Evolutionary conservation across 2,113 vertebrate species (phyloP).

Genomic region (Elephas maximus): DNA sequence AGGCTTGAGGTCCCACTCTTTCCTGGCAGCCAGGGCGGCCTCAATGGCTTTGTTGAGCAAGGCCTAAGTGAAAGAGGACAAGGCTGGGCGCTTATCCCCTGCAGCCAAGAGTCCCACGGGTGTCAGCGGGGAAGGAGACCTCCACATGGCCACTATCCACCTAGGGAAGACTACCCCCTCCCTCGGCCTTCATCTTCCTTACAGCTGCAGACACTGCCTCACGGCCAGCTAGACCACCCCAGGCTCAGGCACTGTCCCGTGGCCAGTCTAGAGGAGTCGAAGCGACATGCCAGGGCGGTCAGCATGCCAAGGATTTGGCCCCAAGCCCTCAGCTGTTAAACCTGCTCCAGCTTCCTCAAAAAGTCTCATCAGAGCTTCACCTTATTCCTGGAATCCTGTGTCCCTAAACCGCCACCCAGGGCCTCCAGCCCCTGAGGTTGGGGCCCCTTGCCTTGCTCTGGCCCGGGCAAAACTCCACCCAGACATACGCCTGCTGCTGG

Average conservation of each 20-base stretch:
- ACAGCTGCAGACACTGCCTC: accelerated
- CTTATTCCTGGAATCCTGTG: background rate
- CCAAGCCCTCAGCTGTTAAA: background rate
- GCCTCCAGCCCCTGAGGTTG: background rate
- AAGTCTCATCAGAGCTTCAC: background rate
- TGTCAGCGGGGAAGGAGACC: background rate
- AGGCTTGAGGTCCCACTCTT: conserved; percentile 96
- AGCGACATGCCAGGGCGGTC: background rate
- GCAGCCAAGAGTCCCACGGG: background rate
- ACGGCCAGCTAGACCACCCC: background rate
- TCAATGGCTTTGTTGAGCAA: conserved; percentile 95
- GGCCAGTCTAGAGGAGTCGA: accelerated
- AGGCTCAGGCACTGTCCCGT: background rate
- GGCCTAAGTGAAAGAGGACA: conserved; percentile 86
- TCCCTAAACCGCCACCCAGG: background rate
- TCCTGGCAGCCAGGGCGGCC: conserved; percentile 91
- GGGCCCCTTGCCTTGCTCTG: background rate
- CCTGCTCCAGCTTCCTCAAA: background rate
- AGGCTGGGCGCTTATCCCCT: background rate
- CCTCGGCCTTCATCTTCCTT: background rate
- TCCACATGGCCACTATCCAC: accelerated
- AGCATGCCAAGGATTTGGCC: background rate
- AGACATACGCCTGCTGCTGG: accelerated
- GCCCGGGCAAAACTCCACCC: background rate
- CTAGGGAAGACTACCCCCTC: background rate